Conservation (phyloP, 35 echinoderm and acorn worm species). For the Anneissia japonica region DNA sequence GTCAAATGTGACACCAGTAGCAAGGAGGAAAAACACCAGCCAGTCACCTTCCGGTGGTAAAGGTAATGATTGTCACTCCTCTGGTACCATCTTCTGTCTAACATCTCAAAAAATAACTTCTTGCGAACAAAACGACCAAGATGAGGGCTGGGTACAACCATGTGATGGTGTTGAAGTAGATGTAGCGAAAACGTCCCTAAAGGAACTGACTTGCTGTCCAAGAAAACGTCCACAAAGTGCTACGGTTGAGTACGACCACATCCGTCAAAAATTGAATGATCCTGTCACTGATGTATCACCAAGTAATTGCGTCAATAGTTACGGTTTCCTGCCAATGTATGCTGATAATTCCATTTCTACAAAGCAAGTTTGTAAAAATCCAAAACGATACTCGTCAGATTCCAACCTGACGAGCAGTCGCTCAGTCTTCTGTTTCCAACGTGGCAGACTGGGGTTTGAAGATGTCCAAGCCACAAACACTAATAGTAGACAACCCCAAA, state of each 20-base stretch:
- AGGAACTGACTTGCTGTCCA: too few species aligned
- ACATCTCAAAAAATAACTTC: neutral
- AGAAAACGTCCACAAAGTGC: neutral
- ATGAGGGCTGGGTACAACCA: too few species aligned
- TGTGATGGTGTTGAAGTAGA: too few species aligned
- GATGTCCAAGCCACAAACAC: neutral
- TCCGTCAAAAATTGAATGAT: neutral
- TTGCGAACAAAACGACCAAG: neutral
- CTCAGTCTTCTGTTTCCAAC: neutral
- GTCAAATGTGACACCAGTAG: neutral
- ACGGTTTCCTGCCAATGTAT: neutral
- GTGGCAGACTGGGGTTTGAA: neutral
- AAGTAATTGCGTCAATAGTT: neutral
- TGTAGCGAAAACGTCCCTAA: too few species aligned
- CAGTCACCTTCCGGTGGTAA: neutral
- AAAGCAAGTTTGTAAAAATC: neutral
- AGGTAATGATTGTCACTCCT: neutral
- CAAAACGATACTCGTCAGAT: neutral
- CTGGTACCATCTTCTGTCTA: neutral
- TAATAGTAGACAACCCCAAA: neutral
- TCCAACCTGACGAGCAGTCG: neutral
- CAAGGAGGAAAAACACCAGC: neutral
- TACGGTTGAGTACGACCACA: neutral
- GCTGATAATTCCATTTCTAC: neutral
- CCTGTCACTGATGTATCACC: neutral